phyloP scores from a whole-genome alignment of 2,113 vertebrate genomes.

The Tragelaphus strepsiceros region DNA sequence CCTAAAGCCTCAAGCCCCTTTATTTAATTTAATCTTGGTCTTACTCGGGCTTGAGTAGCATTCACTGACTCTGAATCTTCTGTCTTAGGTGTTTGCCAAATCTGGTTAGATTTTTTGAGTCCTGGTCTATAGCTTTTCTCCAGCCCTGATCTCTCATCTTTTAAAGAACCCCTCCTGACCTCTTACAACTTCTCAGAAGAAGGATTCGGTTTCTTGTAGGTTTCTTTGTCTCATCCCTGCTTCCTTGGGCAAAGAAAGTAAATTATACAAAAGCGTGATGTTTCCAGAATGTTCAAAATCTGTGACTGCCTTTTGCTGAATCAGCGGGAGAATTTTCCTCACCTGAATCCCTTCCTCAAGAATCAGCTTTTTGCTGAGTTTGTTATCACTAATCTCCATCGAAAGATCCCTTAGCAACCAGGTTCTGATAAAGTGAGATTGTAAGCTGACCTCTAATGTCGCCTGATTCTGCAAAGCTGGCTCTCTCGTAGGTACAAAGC shows the following conservation, averaged over 20 bases:
- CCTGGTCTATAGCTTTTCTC: not conserved
- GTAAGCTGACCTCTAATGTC: not conserved
- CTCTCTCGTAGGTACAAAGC: conserved; percentile 6
- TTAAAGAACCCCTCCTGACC: not conserved
- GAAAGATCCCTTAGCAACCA: not conserved
- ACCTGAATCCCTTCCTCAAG: not conserved
- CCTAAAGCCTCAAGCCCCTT: not conserved
- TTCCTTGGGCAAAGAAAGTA: not conserved
- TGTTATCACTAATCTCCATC: not conserved
- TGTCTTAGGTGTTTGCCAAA: not conserved
- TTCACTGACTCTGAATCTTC: not conserved
- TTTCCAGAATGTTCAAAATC: conserved; percentile 7
- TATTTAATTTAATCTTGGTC: not conserved
- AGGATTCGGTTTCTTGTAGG: not conserved
- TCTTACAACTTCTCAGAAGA: not conserved
- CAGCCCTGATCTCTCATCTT: not conserved
- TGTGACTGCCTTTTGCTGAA: not conserved
- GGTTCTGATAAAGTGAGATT: not conserved
- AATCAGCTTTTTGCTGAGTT: conserved; percentile 3
- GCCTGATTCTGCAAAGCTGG: not conserved
- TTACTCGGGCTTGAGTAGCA: not conserved
- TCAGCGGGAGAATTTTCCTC: conserved; percentile 1
- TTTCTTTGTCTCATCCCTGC: not conserved
- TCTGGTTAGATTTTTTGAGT: not conserved
- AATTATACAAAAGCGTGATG: not conserved